Evolutionary conservation across 2,888 invertebrate genomes (phyloP), one percentile per base, ranked within the genome.

Genomic region (Cordilura impudica): DNA sequence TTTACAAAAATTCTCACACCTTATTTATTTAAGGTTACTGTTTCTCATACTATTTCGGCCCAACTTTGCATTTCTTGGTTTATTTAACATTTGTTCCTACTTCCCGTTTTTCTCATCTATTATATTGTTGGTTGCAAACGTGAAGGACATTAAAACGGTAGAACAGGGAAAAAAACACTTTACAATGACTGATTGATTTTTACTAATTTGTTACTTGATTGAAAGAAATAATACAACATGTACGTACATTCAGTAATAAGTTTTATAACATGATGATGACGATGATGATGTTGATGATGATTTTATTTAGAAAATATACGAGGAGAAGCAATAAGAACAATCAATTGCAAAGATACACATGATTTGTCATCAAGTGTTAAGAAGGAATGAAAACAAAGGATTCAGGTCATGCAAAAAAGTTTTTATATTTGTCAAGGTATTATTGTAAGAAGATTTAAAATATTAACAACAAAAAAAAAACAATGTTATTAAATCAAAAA

Each of bases 171-270:
- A 58, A 54, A 43, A 67, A 67, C 70, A 61, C 70, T 60, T 75
- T 66, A 49, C 71, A 67, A 71, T 63, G 43, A 72, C 67, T 79
- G 75, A 79, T 79, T 79, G 79, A 79, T 79, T 79, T 79, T 79
- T 79, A 79, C 79, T 79, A 79, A 79, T 79, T 79, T 79, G 75
- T 79, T 79, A 79, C 63, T 72, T 79, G 75, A 79, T 79, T 53
- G 67, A 71, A 74, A 70, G 65, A 49, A 72, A 72, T 21, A 72
- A 35, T 58, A 2, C 6, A 6, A 29, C 29, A 31, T 31, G 19
- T n/a, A n/a, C 18, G 1, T 56, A 35, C 18, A 10, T 29, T 4
- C 18, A 56, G 31, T 18, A 16, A 35, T 10, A 16, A 10, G 35
- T 39, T n/a, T 39, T 35, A 56, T 31, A 29, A n/a, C 26, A 5